phyloP scores from a whole-genome alignment of 2,888 invertebrate genomes.

The Idaea straminata region DNA sequence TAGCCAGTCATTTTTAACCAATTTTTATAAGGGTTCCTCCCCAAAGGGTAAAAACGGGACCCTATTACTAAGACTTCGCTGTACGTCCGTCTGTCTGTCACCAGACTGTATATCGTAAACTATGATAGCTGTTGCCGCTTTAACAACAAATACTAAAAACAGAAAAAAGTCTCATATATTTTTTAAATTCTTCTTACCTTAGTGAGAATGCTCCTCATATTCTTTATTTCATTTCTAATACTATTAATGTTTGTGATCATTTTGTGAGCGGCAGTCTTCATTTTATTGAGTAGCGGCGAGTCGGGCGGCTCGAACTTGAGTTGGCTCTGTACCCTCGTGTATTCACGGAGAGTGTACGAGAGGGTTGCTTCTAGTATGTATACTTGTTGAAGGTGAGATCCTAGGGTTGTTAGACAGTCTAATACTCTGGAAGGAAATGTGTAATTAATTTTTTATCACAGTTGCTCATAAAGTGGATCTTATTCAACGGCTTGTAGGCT shows the following conservation, averaged over 20 bases:
- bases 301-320: conserved; percentile 62
- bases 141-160: neutral
- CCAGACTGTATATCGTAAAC: too few species aligned
- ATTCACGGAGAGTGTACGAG: conserved; percentile 73
- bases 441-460: too few species aligned
- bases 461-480: too few species aligned
- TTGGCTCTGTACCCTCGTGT: conserved; percentile 49
- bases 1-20: too few species aligned
- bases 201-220: conserved; percentile 47
- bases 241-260: conserved; percentile 48
- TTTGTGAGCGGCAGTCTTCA: conserved; percentile 46
- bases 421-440: conserved; percentile 72
- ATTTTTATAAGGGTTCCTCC: too few species aligned
- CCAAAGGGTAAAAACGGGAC: too few species aligned
- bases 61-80: too few species aligned
- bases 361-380: conserved; percentile 79
- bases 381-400: conserved; percentile 79
- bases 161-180: neutral
- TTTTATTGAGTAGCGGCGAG: conserved; percentile 43
- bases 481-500: too few species aligned
- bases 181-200: conserved; percentile 45
- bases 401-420: conserved; percentile 75
- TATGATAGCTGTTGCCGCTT: neutral
- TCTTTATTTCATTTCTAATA: conserved; percentile 51
- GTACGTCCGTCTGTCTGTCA: too few species aligned